phyloP scores from a whole-genome alignment of 1,140 invertebrate species.

The Stenopsyche tienmushanensis region DNA sequence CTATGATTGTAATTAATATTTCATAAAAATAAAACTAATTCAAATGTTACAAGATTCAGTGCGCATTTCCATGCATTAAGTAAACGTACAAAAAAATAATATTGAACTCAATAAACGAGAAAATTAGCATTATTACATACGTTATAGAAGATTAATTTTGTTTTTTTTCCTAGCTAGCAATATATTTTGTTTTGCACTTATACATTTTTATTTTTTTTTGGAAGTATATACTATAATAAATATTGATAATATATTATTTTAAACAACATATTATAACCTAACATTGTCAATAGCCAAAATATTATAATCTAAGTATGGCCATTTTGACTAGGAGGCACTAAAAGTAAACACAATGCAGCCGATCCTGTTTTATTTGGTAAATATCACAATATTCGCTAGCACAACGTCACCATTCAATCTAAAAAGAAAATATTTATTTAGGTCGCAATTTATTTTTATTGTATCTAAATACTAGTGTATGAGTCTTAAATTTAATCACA shows the following conservation, averaged over 20 bases:
- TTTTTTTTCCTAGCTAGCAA: conserved; percentile 7
- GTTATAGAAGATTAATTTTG: no score
- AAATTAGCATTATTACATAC: no score
- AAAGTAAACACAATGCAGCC: conserved; percentile 34
- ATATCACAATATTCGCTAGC: conserved; percentile 34
- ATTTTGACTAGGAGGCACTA: conserved; percentile 41
- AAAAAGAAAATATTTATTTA: neutral
- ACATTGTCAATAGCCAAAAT: conserved; percentile 39
- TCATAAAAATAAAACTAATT: no score
- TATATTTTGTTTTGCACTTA: conserved; percentile 22
- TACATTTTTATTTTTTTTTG: no score
- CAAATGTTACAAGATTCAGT: no score
- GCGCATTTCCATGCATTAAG: no score
- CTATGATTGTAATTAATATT: no score
- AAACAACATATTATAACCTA: conserved; percentile 30
- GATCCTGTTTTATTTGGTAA: conserved; percentile 35
- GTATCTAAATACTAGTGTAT: neutral
- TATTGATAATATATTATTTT: conserved; percentile 28
- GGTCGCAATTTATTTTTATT: neutral
- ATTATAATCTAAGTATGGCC: conserved; percentile 31
- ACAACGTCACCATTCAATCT: neutral
- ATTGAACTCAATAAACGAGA: no score
- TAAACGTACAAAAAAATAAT: no score
- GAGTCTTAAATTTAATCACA: neutral
- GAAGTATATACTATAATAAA: conserved; percentile 24